Base-by-base conservation (phyloP, 1,140 invertebrate genomes). In the Dinoponera quadriceps region DNA sequence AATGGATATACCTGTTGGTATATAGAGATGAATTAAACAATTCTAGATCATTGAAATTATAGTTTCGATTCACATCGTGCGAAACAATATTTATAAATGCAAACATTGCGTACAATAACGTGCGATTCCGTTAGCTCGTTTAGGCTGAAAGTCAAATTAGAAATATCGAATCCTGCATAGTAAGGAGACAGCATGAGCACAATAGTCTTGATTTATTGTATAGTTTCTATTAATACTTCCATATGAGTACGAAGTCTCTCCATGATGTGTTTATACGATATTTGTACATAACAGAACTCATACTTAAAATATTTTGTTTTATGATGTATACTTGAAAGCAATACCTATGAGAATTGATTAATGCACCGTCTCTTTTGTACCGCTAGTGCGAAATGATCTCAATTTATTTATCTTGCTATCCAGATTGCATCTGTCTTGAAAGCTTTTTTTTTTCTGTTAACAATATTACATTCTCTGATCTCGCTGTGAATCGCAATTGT, bases 1-100 rank as follows among this genome's bases (percentile, higher is more conserved):
- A 83, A 77, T 78, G 60, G 49, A 66, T 51, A 77, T 68, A 62
- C 82, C 82, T 83, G 82, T 77, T 83, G 81, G 72, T 78, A 75
- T 78, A 60, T 78, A 83, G n/a, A 77, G 33, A 74, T 29, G 22
- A 73, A 65, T 75, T 77, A 49, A 68, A 78, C 49, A 74, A 65
- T 57, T 75, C 51, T 44, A 83, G 74, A 49, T 65, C 22, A 48
- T 63, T 59, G 63, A 18, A 66, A 60, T 65, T 75, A 83, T 14
- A 38, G 38, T 78, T 83, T 20, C 44, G 29, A 80, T 48, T 55
- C 25, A 71, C 69, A 57, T 63, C 57, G 38, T 14, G n/a, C 33
- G 29, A 57, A 20, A 1, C 29, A 68, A 18, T 33, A 71, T 80
- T 9, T 27, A 13, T 33, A 2, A 69, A 55, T 11, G 13, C 55